phyloP scores from a whole-genome alignment of 2,888 invertebrate genomes.

The Drosophila testacea region DNA sequence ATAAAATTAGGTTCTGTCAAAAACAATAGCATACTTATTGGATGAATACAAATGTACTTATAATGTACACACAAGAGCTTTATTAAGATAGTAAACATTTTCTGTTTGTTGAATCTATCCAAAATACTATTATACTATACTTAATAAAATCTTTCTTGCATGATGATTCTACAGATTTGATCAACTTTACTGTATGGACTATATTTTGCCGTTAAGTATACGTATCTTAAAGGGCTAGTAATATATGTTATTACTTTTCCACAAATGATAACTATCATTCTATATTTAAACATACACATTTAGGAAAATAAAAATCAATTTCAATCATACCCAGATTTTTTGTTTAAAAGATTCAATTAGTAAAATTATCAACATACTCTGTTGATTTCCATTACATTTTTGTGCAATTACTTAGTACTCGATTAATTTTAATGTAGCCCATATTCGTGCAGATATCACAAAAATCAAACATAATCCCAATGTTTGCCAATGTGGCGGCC shows the following conservation, averaged over 20 bases:
- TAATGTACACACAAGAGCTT: too few species aligned
- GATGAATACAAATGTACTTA: too few species aligned
- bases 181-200: too few species aligned
- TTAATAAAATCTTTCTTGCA: too few species aligned
- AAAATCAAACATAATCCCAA: constrained; percentile 37
- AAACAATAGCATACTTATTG: too few species aligned
- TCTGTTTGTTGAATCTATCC: too few species aligned
- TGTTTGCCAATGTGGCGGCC: constrained; percentile 37
- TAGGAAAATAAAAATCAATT: background rate
- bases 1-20: too few species aligned
- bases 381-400: background rate
- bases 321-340: background rate
- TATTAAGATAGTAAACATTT: too few species aligned
- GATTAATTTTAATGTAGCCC: constrained; percentile 15
- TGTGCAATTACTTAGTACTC: constrained; percentile 7
- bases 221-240: background rate
- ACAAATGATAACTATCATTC: background rate
- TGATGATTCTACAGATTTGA: too few species aligned
- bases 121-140: too few species aligned
- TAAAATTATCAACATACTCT: background rate
- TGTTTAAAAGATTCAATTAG: background rate
- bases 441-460: constrained; percentile 5
- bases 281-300: background rate
- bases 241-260: background rate
- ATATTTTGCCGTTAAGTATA: too few species aligned